Evolutionary conservation across 2,797 vertebrate species (phyloP), one percentile per base, ranked within the genome.

Genomic region (Ataeniobius toweri): DNA sequence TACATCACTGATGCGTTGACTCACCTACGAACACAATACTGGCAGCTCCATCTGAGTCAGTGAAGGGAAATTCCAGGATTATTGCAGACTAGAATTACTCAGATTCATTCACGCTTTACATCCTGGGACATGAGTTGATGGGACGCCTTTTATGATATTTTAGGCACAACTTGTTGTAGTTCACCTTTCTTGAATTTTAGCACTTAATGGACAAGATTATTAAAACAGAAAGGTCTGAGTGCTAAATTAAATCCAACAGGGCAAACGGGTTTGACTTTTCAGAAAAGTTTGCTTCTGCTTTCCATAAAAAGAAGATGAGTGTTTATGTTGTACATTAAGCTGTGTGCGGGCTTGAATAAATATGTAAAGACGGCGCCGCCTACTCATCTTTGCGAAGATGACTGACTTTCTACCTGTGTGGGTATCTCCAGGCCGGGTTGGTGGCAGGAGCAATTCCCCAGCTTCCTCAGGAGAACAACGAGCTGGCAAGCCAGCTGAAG

Each of bases 401-500:
- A 80, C 71, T 77, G 81, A 76, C 51, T 70, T 46, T 82, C 79
- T 72, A 81, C 78, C 70, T 89, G 71, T 88, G 61, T 86, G 78
- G 77, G 71, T 84, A 24, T 83, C 74, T 88, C 61, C 85, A 95
- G 93, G 87, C 89, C 0, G 91, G 88, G 53, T 88, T 91, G 13
- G 87, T 53, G 46, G 87, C 93, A n/a, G 92, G 92, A 77, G 93
- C 85, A 14, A 88, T 92, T 77, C 91, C 94, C 28, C 90, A 91
- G 75, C 86, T 93, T 0, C 95, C 95, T 70, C 93, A 94, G 0
- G 98, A 99, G 88, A 97, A 98, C 58, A 81, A 94, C 50, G 97
- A 97, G 89, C 92, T 99, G 69, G 93, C 96, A 50, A 96, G 96
- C 31, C 97, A 99, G 88, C 94, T 99, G 86, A 98, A 98, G 92